Evolutionary conservation across 2,888 invertebrate species (phyloP).

Genomic region (Watsonalla cultraria): DNA sequence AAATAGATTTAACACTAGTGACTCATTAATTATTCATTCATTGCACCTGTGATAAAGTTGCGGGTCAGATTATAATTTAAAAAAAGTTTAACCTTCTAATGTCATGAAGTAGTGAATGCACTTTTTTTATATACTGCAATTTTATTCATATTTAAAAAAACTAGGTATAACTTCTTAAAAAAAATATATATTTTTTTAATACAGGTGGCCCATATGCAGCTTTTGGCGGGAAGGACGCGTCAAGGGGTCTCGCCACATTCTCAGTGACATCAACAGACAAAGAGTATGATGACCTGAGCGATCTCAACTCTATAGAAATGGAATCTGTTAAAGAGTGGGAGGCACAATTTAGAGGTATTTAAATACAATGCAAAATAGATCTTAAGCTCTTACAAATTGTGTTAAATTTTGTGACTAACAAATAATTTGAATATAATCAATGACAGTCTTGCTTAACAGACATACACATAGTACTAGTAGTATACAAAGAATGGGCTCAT

Average conservation of each 20-base stretch:
- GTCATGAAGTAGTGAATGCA: background rate
- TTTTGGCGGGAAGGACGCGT: slow-evolving; percentile 97
- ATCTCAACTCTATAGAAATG: slow-evolving; percentile 95
- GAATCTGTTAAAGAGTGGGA: slow-evolving; percentile 98
- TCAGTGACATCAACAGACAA: slow-evolving; percentile 87
- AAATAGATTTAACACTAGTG: slow-evolving; percentile 56
- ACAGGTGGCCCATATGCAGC: slow-evolving; percentile 95
- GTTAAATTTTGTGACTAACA: background rate
- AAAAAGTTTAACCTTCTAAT: background rate
- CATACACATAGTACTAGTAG: no score
- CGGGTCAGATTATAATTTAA: background rate
- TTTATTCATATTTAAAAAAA: no score
- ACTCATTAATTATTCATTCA: slow-evolving; percentile 41
- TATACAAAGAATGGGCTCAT: no score
- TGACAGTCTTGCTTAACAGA: no score
- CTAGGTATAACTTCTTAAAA: no score
- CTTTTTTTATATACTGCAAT: no score
- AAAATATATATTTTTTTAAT: slow-evolving; percentile 1
- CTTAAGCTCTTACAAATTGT: background rate
- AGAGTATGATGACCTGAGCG: slow-evolving; percentile 97
- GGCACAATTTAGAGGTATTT: slow-evolving; percentile 97
- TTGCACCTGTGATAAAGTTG: slow-evolving; percentile 24
- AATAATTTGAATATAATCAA: background rate
- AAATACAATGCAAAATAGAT: slow-evolving; percentile 3
- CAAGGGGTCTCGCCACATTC: slow-evolving; percentile 96